Base-by-base conservation (phyloP, 2,113 vertebrate genomes). In the Actinemys pallida region DNA sequence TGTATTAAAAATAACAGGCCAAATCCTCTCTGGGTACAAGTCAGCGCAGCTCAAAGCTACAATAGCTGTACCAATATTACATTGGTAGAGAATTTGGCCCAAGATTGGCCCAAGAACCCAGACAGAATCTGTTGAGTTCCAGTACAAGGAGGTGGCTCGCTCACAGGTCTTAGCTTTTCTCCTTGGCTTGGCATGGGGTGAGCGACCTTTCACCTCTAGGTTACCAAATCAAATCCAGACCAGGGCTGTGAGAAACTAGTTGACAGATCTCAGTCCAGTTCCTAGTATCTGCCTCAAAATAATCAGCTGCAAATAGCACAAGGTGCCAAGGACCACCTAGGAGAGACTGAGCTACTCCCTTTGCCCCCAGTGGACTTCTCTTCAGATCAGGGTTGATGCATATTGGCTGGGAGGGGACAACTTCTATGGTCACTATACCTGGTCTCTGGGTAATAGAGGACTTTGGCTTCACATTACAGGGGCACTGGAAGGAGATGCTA, bases 181-280 rank as follows among this genome's bases (percentile, higher is more conserved):
- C 39, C 11, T 12, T 42, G 39, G 39, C 19, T 57, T 78, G 12
- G 25, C 47, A 47, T 2, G 2, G 82, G 86, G 83, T 14, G 62
- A 54, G 31, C 14, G 57, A 47, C 81, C 57, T 85, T 82, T 35
- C 31, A 29, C 69, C 85, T 69, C 69, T 88, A 42, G 2, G 10
- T 31, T 78, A 52, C 25, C 3, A 56, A 83, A 49, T 3, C 69
- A 17, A n/a, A 57, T 12, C 25, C 25, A 19, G 7, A 2, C 49
- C 1, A 1, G 31, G 24, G 56, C 62, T 19, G 45, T n/a, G 75
- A 45, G 54, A 75, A 81, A 11, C 0, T 1, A 50, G 8, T 2
- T 0, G n/a, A 83, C 49, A 25, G 54, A 50, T 2, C 19, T 6
- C 16, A 75, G 45, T 24, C 85, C 45, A 47, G 79, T 1, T 56